Evolutionary conservation across 2,797 vertebrate genomes (phyloP).

Genomic region (Sebastes cheni): DNA sequence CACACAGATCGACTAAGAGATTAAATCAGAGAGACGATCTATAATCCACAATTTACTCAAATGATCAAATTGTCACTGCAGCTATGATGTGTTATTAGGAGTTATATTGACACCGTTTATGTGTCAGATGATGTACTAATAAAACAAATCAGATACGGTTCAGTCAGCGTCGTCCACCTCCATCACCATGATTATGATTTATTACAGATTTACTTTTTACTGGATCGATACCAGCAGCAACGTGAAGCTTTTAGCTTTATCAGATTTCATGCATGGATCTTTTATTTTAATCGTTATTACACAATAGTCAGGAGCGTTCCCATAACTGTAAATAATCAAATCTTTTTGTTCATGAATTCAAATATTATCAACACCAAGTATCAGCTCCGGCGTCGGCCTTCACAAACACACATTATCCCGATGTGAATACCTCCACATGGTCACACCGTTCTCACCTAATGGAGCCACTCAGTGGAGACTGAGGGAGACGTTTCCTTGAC

Average conservation of each 20-base stretch:
- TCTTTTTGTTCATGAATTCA: not conserved
- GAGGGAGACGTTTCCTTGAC: slow-evolving; percentile 68
- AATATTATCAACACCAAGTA: not conserved
- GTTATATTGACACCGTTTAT: not conserved
- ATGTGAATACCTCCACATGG: slow-evolving; percentile 10
- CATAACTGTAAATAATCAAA: not conserved
- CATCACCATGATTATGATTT: not conserved
- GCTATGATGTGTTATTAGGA: not conserved
- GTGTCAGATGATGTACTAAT: not conserved
- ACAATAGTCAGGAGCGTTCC: not conserved
- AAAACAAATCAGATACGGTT: not conserved
- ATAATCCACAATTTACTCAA: not conserved
- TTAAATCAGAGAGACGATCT: not conserved
- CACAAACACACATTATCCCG: not conserved
- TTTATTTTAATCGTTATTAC: not conserved
- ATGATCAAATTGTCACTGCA: not conserved
- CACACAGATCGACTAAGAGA: not conserved
- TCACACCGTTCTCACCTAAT: slow-evolving; percentile 22
- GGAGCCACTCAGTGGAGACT: slow-evolving; percentile 27
- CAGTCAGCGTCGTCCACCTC: not conserved
- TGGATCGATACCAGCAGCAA: not conserved
- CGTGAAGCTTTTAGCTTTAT: not conserved
- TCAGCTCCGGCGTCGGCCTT: not conserved
- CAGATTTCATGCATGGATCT: not conserved
- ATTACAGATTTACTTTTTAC: not conserved